phyloP scores from a whole-genome alignment of 2,797 vertebrate species.

The Acrossocheilus wenchowensis region DNA sequence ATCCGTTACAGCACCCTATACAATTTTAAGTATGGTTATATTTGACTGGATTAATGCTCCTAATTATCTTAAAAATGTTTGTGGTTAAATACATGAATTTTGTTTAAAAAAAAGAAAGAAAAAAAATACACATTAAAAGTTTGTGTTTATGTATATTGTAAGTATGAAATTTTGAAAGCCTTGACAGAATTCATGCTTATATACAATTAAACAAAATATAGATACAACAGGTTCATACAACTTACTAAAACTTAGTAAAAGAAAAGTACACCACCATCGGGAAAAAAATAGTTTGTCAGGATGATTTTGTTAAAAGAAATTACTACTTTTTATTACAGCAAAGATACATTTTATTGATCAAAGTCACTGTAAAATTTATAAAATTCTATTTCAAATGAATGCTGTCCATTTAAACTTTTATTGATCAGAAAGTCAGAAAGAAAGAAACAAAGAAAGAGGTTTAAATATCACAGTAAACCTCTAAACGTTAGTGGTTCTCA shows the following conservation, averaged over 20 bases:
- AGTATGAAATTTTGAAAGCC: background rate
- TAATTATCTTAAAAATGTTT: background rate
- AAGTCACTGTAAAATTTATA: background rate
- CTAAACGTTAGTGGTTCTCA: too few species aligned
- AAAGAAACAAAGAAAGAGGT: too few species aligned
- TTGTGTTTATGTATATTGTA: background rate
- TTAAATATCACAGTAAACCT: too few species aligned
- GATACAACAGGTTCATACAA: background rate
- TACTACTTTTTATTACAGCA: background rate
- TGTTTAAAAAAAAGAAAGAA: background rate
- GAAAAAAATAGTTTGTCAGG: background rate
- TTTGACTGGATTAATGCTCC: background rate
- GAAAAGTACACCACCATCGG: background rate
- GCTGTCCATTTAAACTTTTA: background rate
- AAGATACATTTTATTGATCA: background rate
- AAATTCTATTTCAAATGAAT: background rate
- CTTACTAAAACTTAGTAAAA: background rate
- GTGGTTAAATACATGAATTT: background rate
- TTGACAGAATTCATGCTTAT: background rate
- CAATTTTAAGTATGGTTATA: background rate
- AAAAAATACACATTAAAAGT: background rate
- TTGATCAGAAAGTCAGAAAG: background rate
- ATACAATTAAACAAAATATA: background rate
- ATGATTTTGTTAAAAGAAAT: background rate
- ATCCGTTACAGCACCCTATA: background rate